A percentile compares a stretch with the other conserved stretches of the same genome.
phyloP scores from a whole-genome alignment of 2,113 vertebrate genomes.

The Gobiocypris rarus region DNA sequence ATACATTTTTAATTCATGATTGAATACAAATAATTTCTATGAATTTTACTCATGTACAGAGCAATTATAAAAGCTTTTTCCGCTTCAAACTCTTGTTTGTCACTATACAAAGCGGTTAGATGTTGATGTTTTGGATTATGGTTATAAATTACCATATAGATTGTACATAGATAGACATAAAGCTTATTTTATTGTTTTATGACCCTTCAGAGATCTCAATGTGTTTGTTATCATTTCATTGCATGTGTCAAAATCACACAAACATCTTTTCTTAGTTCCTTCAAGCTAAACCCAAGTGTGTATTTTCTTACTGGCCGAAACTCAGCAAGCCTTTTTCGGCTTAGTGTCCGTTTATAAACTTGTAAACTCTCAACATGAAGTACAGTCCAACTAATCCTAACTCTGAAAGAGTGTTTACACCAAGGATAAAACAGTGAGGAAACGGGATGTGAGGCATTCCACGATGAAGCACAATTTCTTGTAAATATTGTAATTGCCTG shows the following conservation, averaged over 20 bases:
- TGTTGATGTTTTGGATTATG: constrained; percentile 11
- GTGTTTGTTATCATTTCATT: constrained; percentile 46
- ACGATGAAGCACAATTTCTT: constrained; percentile 70
- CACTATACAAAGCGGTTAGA: neutral
- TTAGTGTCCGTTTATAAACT: constrained; percentile 60
- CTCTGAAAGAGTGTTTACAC: constrained; percentile 67
- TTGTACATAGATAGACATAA: neutral
- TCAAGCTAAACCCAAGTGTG: constrained; percentile 16
- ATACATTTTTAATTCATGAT: neutral
- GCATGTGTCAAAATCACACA: constrained; percentile 35
- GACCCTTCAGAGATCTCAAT: constrained; percentile 1
- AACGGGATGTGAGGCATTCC: constrained; percentile 49
- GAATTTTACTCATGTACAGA: neutral
- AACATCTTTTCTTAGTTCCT: constrained; percentile 14
- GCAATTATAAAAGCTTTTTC: neutral
- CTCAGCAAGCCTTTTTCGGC: constrained; percentile 51
- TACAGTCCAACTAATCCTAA: constrained; percentile 58
- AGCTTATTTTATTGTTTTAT: constrained; percentile 32
- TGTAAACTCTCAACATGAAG: constrained; percentile 58
- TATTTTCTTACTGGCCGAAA: constrained; percentile 40
- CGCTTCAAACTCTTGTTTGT: neutral
- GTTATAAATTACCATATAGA: neutral
- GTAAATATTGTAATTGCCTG: constrained; percentile 81
- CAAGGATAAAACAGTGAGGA: constrained; percentile 52
- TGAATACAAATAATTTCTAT: neutral